Conservation (phyloP, 2,888 invertebrate genomes). For the Cephus spinipes region DNA sequence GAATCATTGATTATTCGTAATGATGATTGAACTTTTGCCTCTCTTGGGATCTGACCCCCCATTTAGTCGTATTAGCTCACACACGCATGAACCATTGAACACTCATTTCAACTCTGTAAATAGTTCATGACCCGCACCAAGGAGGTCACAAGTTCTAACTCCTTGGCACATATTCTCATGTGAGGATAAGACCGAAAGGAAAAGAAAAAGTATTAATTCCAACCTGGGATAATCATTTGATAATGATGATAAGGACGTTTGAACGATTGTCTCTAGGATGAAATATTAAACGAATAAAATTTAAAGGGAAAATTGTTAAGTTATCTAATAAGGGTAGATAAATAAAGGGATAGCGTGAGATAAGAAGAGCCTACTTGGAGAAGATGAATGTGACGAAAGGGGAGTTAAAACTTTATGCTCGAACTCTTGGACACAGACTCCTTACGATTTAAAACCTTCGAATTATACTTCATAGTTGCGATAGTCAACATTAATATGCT, state of each 20-base stretch:
- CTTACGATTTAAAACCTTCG: background rate
- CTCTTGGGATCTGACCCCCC: background rate
- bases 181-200: too few relatives aligned
- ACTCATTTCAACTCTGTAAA: background rate
- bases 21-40: background rate
- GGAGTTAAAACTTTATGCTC: background rate
- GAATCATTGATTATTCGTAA: background rate
- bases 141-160: background rate
- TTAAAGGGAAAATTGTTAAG: background rate
- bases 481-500: conserved; percentile 5
- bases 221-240: background rate
- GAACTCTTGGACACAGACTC: background rate
- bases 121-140: background rate
- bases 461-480: conserved; percentile 1
- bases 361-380: too few relatives aligned
- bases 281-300: background rate
- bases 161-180: too few relatives aligned
- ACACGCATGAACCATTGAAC: background rate
- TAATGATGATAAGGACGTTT: background rate
- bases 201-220: background rate
- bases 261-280: background rate
- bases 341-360: background rate
- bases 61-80: background rate
- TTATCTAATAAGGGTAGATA: background rate
- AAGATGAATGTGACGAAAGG: background rate